phyloP scores from a whole-genome alignment of 1,140 invertebrate genomes.

The Drosophila asahinai region DNA sequence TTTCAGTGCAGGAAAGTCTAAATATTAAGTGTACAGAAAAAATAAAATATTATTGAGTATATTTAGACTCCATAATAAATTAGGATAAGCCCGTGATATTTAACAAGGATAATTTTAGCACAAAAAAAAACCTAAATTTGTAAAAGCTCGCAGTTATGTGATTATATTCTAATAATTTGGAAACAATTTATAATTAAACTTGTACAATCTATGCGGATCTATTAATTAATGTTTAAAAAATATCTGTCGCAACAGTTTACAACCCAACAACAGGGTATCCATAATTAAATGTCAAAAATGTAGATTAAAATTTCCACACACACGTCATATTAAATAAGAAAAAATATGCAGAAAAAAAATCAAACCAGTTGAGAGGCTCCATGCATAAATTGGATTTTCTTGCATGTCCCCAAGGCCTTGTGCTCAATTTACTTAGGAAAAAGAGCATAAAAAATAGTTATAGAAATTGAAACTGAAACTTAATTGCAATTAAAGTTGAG shows the following conservation, averaged over 20 bases:
- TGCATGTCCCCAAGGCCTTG: slow-evolving; percentile 60
- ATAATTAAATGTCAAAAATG: slow-evolving; percentile 30
- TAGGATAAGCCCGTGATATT: background rate
- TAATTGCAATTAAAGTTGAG: slow-evolving; percentile 79
- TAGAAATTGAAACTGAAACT: slow-evolving; percentile 67
- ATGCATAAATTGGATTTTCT: slow-evolving; percentile 70
- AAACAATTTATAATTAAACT: no score
- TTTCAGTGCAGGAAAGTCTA: background rate
- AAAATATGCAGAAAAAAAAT: slow-evolving; percentile 13
- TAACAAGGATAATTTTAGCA: background rate
- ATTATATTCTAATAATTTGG: no score
- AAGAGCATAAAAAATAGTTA: slow-evolving; percentile 55
- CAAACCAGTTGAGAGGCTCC: slow-evolving; percentile 35
- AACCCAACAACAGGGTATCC: slow-evolving; percentile 12
- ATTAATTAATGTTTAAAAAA: no score
- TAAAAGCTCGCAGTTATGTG: no score
- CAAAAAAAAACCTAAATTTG: background rate
- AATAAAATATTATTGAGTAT: background rate
- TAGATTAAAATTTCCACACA: slow-evolving; percentile 21
- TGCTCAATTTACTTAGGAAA: slow-evolving; percentile 58
- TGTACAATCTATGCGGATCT: no score
- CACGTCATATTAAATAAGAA: slow-evolving; percentile 22
- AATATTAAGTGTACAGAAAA: background rate
- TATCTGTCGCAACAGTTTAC: background rate
- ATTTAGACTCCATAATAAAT: background rate